phyloP scores from a whole-genome alignment of 2,888 invertebrate species.

The Amblyjoppa proteus region DNA sequence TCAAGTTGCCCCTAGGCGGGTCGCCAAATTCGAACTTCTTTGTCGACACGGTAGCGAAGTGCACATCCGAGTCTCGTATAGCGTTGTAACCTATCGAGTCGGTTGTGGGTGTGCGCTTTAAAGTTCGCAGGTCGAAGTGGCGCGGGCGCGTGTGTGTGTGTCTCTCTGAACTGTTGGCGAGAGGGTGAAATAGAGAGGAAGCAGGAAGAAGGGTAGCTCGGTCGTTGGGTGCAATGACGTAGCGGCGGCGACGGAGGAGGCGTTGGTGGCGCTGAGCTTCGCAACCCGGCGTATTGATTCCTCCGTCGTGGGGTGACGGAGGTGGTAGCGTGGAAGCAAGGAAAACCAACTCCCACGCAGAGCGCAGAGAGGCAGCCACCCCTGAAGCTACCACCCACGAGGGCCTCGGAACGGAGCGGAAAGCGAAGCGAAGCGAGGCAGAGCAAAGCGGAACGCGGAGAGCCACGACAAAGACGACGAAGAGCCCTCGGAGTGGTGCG shows the following conservation, averaged over 20 bases:
- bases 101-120: slow-evolving; percentile 44
- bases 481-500: slow-evolving; percentile 19
- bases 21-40: slow-evolving; percentile 54
- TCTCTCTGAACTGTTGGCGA: slow-evolving; percentile 52
- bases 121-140: slow-evolving; percentile 55
- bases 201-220: slow-evolving; percentile 69
- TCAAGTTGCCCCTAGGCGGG: not conserved
- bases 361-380: slow-evolving; percentile 36
- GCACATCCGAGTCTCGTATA: slow-evolving; percentile 61
- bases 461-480: slow-evolving; percentile 57
- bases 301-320: slow-evolving; percentile 69
- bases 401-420: slow-evolving; percentile 33
- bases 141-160: slow-evolving; percentile 39
- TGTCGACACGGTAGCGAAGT: slow-evolving; percentile 56
- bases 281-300: slow-evolving; percentile 83
- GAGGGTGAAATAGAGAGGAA: slow-evolving; percentile 57
- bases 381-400: slow-evolving; percentile 61
- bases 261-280: slow-evolving; percentile 83
- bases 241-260: slow-evolving; percentile 77
- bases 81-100: slow-evolving; percentile 15
- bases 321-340: slow-evolving; percentile 68
- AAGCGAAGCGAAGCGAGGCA: slow-evolving; percentile 55
- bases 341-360: slow-evolving; percentile 65
- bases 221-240: slow-evolving; percentile 82
- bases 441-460: slow-evolving; percentile 54